Conservation (phyloP, 2,113 vertebrate genomes). For the Channa argus region DNA sequence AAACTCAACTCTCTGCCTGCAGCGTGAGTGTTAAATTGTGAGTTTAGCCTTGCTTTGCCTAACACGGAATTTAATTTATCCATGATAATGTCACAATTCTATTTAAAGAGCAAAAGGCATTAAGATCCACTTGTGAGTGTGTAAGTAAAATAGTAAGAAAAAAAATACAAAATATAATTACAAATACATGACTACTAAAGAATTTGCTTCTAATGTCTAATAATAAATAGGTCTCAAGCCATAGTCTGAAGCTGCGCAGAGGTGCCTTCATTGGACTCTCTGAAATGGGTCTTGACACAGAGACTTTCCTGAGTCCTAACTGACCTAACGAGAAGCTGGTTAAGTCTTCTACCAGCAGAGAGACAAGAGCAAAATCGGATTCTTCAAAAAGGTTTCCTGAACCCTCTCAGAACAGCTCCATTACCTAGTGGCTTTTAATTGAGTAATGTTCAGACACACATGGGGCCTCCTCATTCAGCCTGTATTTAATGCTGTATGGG, state of each 20-base stretch:
- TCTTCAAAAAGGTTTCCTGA: constrained; percentile 44
- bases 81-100: constrained; percentile 28
- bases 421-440: constrained; percentile 65
- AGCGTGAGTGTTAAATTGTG: constrained; percentile 22
- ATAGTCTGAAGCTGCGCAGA: constrained; percentile 9
- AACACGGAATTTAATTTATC: not conserved
- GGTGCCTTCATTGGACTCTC: not conserved
- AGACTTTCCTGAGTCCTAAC: not conserved
- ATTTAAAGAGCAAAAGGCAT: constrained; percentile 2
- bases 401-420: constrained; percentile 30
- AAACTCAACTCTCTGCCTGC: not conserved
- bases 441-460: constrained; percentile 68
- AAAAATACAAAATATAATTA: not conserved
- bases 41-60: constrained; percentile 8
- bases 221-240: not conserved
- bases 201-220: not conserved
- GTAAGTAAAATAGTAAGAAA: constrained; percentile 1
- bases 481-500: constrained; percentile 62
- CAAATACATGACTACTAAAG: too few relatives aligned
- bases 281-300: constrained; percentile 15
- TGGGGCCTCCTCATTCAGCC: constrained; percentile 56
- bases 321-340: constrained; percentile 15
- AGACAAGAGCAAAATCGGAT: constrained; percentile 41
- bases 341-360: constrained; percentile 6
- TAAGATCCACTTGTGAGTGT: not conserved